Conservation (phyloP, 2,797 vertebrate genomes). For the Tadarida brasiliensis region DNA sequence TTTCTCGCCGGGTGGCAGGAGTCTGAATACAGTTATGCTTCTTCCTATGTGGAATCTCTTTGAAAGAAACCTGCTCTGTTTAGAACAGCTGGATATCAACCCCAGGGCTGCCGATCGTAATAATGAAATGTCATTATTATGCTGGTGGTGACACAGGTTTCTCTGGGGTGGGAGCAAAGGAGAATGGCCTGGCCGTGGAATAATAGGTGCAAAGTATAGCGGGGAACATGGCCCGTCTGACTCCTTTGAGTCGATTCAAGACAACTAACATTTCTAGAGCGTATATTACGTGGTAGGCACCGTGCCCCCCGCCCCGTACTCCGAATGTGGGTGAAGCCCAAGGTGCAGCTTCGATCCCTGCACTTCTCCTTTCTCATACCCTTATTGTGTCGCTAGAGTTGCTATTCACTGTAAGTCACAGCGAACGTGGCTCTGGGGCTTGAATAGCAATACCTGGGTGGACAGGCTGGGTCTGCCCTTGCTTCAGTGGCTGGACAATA, state of each 20-base stretch:
- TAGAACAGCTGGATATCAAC: slow-evolving; percentile 63
- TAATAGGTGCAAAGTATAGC: neutral
- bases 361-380: neutral
- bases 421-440: neutral
- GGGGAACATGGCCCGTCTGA: neutral
- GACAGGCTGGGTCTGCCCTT: neutral
- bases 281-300: rapidly evolving
- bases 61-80: slow-evolving; percentile 60
- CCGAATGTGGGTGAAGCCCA: neutral
- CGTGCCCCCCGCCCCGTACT: rapidly evolving
- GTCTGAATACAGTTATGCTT: slow-evolving; percentile 33
- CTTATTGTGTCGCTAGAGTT: too few species aligned
- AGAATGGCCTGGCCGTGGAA: neutral
- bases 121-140: slow-evolving; percentile 62
- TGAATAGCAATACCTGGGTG: neutral
- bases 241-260: neutral
- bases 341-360: neutral
- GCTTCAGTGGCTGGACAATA: neutral
- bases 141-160: neutral
- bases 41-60: slow-evolving; percentile 56
- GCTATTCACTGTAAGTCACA: neutral
- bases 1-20: neutral
- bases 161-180: slow-evolving; percentile 15
- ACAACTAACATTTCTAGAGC: neutral
- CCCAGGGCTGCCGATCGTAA: neutral